Evolutionary conservation across 2,888 invertebrate species (phyloP), one percentile per base, ranked within the genome.

Genomic region (Thalpophila matura): DNA sequence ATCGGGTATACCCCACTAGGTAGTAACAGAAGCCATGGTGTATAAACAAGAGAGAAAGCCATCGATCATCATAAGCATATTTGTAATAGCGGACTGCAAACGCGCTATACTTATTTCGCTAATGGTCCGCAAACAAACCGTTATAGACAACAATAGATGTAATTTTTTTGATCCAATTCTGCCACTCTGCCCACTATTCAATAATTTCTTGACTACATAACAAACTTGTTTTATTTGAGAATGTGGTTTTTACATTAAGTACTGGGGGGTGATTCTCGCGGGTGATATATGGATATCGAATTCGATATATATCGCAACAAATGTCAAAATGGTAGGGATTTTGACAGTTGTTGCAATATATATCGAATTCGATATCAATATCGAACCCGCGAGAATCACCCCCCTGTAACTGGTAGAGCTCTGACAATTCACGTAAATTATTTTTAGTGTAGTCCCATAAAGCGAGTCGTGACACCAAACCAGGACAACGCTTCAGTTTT

Each of bases 51-150:
- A 31, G 29, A 49, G 9, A 37, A 40, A 46, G 40, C 29, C 31
- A 55, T 69, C 74, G 57, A 72, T 68, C 68, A 72, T 68, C 68
- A 73, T 49, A 26, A 27, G 20, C 20, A 35, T 73, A 51, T 74
- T 60, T 60, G 35, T 43, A 59, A 66, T 58, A 64, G 55, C 56
- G 51, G 61, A 45, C 60, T 47, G 29, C 46, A 46, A 62, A 22
- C 50, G 50, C 47, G 51, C 68, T 54, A 63, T 68, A 64, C 64
- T 68, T 70, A 64, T 66, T 68, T 70, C 58, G 49, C 62, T 81
- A 79, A 73, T 74, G 73, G 76, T 71, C 33, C 53, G 45, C 70
- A 77, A 81, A 79, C 70, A 68, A 67, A 59, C 69, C 53, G 68
- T 69, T 74, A 79, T 40, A 58, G 33, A 62, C 50, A 53, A 58